Base-by-base conservation (phyloP, 2,113 vertebrate species). In the Trogon surrucura region DNA sequence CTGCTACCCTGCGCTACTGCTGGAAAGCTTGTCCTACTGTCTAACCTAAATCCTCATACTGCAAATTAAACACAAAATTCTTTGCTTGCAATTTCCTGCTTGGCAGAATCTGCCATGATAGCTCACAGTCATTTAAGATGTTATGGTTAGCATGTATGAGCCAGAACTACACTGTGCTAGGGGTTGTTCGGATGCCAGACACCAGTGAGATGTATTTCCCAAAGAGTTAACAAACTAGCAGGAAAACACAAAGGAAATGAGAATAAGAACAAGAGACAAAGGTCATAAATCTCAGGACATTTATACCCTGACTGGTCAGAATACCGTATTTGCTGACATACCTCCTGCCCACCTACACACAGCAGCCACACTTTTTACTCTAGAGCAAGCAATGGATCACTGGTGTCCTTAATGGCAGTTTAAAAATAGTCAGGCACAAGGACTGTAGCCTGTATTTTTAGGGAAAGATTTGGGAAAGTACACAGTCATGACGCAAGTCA, bases 401-500 rank as follows among this genome's bases (percentile, higher is more conserved):
- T 72, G 44, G 10, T 80, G 45, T n/a, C 82, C 58, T 67, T 32
- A 38, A 3, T 41, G 74, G 56, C 29, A 80, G 13, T 32, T 86
- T 74, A 71, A 91, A 94, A 94, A 64, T 18, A 74, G 11, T 10
- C 2, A 17, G 57, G 17, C 34, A 83, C 16, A 74, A 11, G 7
- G 38, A 44, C 36, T 58, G 7, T 1, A 70, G 30, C 47, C 27
- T 47, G 0, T 15, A 16, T 18, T 83, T 75, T 60, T 51, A 62
- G 51, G 54, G 60, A 36, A 88, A 54, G 16, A 9, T 47, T 78
- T 77, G 44, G 75, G 60, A 62, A 92, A 36, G 32, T 9, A 32
- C 48, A 44, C 0, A 0, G 64, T 22, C 0, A 0, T 92, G 65
- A 78, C 0, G 1, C 65, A 56, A 67, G 29, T 36, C 60, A 27